Percentiles rank a stretch among this genome's conserved stretches.
phyloP scores from a whole-genome alignment of 2,797 vertebrate genomes.

The Poeciliopsis gracilis region DNA sequence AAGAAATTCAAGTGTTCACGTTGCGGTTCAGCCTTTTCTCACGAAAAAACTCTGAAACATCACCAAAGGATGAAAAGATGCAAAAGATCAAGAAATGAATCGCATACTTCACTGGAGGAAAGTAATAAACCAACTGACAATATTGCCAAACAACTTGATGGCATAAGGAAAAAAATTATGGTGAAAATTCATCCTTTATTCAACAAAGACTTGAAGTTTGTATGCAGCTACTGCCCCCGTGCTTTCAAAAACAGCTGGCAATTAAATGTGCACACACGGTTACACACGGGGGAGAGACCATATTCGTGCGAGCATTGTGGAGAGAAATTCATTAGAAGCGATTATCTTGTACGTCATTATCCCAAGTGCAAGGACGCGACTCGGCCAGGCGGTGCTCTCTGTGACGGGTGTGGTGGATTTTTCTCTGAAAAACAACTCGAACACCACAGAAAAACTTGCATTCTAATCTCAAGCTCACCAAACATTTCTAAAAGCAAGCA shows the following conservation, averaged over 20 bases:
- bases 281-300: conserved; percentile 83
- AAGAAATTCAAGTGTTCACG: conserved; percentile 74
- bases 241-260: conserved; percentile 67
- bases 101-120: background rate
- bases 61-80: conserved; percentile 67
- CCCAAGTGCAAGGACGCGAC: conserved; percentile 66
- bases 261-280: conserved; percentile 70
- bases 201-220: conserved; percentile 66
- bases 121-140: conserved; percentile 32
- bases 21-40: conserved; percentile 70
- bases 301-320: conserved; percentile 78
- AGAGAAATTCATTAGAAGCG: conserved; percentile 79
- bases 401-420: conserved; percentile 76
- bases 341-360: conserved; percentile 79
- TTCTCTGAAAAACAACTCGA: conserved; percentile 58
- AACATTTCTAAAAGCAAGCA: conserved; percentile 23
- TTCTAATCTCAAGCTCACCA: conserved; percentile 27
- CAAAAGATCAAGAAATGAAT: conserved; percentile 33
- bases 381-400: conserved; percentile 48
- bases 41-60: conserved; percentile 64
- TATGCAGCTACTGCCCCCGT: conserved; percentile 79
- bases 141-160: conserved; percentile 31
- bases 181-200: conserved; percentile 67
- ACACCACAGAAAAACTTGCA: conserved; percentile 68
- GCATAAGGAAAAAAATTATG: conserved; percentile 58